These are phyloP conservation scores for Torymus tubicola DNA, from an alignment of 2,888 invertebrate genomes.

Conservation along the genomic window DNA sequence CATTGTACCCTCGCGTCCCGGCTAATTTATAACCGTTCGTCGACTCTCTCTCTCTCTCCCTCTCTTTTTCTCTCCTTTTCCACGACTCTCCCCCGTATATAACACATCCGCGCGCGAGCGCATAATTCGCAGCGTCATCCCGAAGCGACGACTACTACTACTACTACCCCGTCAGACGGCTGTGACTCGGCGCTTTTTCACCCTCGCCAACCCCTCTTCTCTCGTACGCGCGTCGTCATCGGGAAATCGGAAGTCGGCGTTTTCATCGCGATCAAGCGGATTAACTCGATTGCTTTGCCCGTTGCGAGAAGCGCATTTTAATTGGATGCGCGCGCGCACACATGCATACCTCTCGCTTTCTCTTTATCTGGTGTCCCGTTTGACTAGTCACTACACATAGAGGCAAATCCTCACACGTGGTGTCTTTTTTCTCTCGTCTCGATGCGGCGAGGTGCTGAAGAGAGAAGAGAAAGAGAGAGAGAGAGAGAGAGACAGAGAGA, in stretches of 20 bases:
- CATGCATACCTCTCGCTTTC: neutral
- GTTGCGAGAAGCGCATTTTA: neutral
- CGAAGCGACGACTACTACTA: neutral
- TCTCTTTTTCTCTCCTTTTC: neutral
- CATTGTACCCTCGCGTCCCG: neutral
- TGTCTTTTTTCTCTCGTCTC: neutral
- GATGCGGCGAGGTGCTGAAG: neutral
- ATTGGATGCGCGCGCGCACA: constrained; percentile 19
- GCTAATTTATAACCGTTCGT: neutral
- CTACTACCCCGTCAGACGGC: constrained; percentile 24
- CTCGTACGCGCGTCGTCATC: neutral
- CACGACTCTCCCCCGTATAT: neutral
- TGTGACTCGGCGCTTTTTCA: neutral
- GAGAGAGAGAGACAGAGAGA: too few species aligned
- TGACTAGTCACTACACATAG: neutral
- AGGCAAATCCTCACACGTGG: too few species aligned
- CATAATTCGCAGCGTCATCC: constrained; percentile 50
- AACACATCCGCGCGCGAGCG: constrained; percentile 6
- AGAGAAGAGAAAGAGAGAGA: too few species aligned
- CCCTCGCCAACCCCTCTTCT: neutral
- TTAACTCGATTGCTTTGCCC: constrained; percentile 15
- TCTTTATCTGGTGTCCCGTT: constrained; percentile 4
- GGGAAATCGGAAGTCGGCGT: constrained; percentile 42
- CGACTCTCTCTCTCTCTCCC: too few species aligned
- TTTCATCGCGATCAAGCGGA: constrained; percentile 39